Conservation (phyloP, 2,888 invertebrate genomes). For the Cecidostiba fungosa region DNA sequence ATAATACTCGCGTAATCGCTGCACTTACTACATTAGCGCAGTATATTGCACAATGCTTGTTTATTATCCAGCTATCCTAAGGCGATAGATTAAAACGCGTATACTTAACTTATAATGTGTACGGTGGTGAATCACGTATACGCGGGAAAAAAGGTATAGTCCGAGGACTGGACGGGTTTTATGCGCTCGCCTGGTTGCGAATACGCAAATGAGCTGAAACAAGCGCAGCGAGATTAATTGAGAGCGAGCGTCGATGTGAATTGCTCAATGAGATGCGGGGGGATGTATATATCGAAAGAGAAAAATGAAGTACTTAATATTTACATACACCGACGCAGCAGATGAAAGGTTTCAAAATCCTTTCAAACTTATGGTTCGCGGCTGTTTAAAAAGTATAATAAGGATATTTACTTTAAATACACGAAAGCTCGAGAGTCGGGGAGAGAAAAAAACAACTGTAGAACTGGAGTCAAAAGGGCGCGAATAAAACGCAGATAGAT, state of each 20-base stretch:
- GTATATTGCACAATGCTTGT: conserved; percentile 6
- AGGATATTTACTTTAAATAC: not conserved
- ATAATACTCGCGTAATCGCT: conserved; percentile 1
- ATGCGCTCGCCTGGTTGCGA: not conserved
- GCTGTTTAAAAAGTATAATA: not conserved
- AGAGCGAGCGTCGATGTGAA: not conserved
- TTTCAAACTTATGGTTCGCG: not conserved
- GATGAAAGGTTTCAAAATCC: not conserved
- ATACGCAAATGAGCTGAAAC: conserved; percentile 12
- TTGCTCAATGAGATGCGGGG: not conserved
- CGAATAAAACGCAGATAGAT: conserved; percentile 49
- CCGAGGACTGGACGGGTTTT: conserved; percentile 26
- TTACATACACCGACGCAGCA: not conserved
- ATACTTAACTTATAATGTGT: conserved; percentile 12
- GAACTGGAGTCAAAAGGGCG: conserved; percentile 17
- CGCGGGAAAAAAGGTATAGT: not conserved
- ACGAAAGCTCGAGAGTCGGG: not conserved
- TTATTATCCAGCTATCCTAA: conserved; percentile 20
- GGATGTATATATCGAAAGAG: not conserved
- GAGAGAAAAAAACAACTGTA: not conserved
- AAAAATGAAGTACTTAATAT: not conserved
- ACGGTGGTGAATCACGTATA: not conserved
- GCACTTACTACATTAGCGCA: conserved; percentile 39
- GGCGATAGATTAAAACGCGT: conserved; percentile 28
- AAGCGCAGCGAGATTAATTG: conserved; percentile 31